A percentile compares a stretch with the other conserved stretches of the same genome.
These are phyloP conservation scores for Scaptomyza polygonia DNA, from an alignment of 2,888 invertebrate genomes.

Conservation along the genomic window DNA sequence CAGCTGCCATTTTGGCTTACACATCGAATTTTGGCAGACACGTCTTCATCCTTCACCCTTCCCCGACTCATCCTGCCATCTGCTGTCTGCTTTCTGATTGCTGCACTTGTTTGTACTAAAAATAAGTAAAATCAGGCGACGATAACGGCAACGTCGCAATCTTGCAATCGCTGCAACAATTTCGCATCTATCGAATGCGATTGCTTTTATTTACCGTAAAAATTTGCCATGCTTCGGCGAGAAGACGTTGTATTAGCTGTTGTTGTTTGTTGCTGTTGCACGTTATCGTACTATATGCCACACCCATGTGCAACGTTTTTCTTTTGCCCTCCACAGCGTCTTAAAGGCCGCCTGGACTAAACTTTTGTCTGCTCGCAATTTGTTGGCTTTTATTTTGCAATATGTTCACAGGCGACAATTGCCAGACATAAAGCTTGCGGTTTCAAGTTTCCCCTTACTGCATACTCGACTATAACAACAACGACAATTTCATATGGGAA, in stretches of 20 bases:
- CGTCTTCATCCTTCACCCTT: neutral
- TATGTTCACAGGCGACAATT: slow-evolving; percentile 52
- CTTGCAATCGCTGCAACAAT: slow-evolving; percentile 35
- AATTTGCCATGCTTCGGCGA: slow-evolving; percentile 24
- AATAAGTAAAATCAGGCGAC: slow-evolving; percentile 29
- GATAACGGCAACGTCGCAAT: neutral
- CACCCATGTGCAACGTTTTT: neutral
- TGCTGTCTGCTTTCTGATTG: slow-evolving; percentile 39
- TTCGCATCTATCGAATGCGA: slow-evolving; percentile 44
- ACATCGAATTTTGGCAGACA: slow-evolving; percentile 26
- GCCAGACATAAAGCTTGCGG: slow-evolving; percentile 54
- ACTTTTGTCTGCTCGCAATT: slow-evolving; percentile 45
- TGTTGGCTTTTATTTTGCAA: slow-evolving; percentile 49
- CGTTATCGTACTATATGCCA: slow-evolving; percentile 16
- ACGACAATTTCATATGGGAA: neutral
- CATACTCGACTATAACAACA: neutral
- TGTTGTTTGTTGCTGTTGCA: slow-evolving; percentile 12
- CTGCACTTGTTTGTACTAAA: slow-evolving; percentile 41
- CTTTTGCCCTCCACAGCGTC: neutral
- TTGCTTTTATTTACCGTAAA: slow-evolving; percentile 47
- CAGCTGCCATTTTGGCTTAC: slow-evolving; percentile 43
- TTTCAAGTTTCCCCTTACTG: slow-evolving; percentile 19
- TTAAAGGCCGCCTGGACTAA: slow-evolving; percentile 9
- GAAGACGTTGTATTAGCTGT: neutral
- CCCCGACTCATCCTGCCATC: neutral